Evolutionary conservation across 2,113 vertebrate species (phyloP).

Genomic region (Sylvietta virens): DNA sequence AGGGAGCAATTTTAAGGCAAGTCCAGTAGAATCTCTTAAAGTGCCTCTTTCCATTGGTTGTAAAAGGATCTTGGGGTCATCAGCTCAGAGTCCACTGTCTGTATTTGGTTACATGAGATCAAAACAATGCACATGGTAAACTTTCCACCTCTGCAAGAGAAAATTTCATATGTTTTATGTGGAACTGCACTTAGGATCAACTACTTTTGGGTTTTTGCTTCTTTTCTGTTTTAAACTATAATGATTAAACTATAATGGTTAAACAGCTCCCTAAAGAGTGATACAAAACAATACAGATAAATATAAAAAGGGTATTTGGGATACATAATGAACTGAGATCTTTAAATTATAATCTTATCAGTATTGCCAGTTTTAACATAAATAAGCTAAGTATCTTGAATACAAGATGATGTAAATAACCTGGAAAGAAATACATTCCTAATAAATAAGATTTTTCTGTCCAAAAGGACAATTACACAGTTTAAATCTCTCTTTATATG

Average conservation of each 20-base stretch:
- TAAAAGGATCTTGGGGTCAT: neutral
- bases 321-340: neutral
- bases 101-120: neutral
- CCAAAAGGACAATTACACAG: neutral
- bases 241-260: neutral
- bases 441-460: neutral
- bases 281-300: neutral
- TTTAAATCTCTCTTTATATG: neutral
- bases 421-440: neutral
- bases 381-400: neutral
- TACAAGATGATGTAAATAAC: neutral
- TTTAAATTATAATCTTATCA: neutral
- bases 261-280: neutral
- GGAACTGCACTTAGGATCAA: neutral
- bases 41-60: neutral
- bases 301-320: neutral
- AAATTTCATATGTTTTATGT: neutral
- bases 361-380: neutral
- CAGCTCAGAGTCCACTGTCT: neutral
- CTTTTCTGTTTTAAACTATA: neutral
- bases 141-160: neutral
- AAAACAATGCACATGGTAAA: neutral
- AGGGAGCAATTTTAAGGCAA: neutral
- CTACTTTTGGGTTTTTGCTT: neutral
- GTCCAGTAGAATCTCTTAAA: neutral